phyloP scores from a whole-genome alignment of 2,113 vertebrate genomes.

The Cathartes aura region DNA sequence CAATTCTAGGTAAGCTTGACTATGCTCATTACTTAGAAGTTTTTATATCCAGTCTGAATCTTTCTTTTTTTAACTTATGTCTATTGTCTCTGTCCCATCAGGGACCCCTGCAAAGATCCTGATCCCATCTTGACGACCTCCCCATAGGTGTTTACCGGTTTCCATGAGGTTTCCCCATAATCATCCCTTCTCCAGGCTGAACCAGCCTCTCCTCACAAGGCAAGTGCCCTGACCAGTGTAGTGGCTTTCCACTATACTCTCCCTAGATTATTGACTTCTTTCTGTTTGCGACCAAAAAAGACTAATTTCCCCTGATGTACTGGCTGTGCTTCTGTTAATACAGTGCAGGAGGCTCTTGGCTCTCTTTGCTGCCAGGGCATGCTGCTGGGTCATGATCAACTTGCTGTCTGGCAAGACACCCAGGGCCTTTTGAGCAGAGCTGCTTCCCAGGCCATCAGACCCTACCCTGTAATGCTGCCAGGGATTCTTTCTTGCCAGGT shows the following conservation, averaged over 20 bases:
- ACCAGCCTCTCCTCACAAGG: not conserved
- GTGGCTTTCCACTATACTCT: not conserved
- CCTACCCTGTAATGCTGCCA: not conserved
- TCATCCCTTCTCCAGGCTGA: not conserved
- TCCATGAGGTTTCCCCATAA: not conserved
- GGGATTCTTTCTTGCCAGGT: not conserved
- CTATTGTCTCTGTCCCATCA: not conserved
- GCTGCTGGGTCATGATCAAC: not conserved
- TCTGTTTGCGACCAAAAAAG: not conserved
- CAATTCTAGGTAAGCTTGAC: no score
- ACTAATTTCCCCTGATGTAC: not conserved
- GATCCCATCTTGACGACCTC: not conserved
- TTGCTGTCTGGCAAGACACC: not conserved
- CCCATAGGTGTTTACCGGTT: not conserved
- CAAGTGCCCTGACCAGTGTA: not conserved
- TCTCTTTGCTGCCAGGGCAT: not conserved
- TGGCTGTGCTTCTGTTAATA: not conserved
- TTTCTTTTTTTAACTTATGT: not conserved
- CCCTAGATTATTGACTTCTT: not conserved
- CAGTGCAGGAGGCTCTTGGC: not conserved
- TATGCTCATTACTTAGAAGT: not conserved
- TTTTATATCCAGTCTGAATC: not conserved
- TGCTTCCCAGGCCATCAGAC: not conserved
- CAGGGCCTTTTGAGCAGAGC: not conserved
- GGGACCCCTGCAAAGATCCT: not conserved